Conservation (phyloP, 2,797 vertebrate species). For the Hypotaenidia okinawae region DNA sequence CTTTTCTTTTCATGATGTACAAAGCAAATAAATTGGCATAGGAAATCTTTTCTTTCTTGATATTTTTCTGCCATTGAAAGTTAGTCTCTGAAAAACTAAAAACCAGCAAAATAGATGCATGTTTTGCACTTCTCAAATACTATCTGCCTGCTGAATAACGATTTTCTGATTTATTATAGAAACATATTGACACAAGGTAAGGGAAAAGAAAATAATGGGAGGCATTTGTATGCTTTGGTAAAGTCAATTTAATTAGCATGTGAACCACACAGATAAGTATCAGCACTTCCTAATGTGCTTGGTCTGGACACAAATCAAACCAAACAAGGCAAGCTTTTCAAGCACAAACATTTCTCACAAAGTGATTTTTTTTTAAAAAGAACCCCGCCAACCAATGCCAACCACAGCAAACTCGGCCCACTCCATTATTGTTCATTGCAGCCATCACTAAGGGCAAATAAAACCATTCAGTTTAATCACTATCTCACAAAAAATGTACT, state of each 20-base stretch:
- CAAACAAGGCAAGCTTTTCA: slow-evolving; percentile 47
- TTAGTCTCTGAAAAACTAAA: neutral
- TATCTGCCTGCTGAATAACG: slow-evolving; percentile 27
- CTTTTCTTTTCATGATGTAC: neutral
- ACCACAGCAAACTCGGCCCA: neutral
- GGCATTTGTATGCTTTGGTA: slow-evolving; percentile 24
- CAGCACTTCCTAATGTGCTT: slow-evolving; percentile 16
- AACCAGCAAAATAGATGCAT: neutral
- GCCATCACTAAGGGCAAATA: neutral
- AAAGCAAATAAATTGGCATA: neutral
- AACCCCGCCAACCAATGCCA: neutral
- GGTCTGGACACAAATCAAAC: slow-evolving; percentile 45
- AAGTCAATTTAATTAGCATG: slow-evolving; percentile 56
- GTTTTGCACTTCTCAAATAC: neutral
- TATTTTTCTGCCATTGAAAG: neutral
- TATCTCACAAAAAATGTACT: neutral
- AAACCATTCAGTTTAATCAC: neutral
- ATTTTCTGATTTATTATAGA: slow-evolving; percentile 51
- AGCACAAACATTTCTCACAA: slow-evolving; percentile 1
- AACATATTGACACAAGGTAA: slow-evolving; percentile 11
- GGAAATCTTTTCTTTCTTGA: slow-evolving; percentile 6
- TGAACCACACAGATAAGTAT: slow-evolving; percentile 51
- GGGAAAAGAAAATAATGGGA: slow-evolving; percentile 47
- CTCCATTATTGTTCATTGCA: neutral
- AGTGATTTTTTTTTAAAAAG: neutral